Percentiles rank a stretch among this genome's conserved stretches.
Evolutionary conservation across 1,140 invertebrate genomes (phyloP).

Genomic region (Cephus cinctus): DNA sequence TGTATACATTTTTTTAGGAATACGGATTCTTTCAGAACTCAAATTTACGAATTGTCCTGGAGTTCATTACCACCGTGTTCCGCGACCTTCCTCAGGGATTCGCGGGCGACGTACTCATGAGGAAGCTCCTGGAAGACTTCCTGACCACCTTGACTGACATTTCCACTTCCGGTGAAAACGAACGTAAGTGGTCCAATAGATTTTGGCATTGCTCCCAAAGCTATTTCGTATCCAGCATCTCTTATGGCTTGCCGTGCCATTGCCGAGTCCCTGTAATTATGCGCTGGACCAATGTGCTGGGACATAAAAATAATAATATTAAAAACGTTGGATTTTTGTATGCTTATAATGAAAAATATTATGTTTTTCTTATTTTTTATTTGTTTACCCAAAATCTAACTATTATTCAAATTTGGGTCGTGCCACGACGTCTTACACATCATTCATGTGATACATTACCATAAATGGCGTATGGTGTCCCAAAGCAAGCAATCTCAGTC

Average conservation of each 20-base stretch:
- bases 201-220: constrained; percentile 95
- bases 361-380: too few species aligned
- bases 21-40: too few species aligned
- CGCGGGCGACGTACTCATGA: constrained; percentile 94
- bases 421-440: too few species aligned
- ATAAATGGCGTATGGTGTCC: constrained; percentile 99
- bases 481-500: constrained; percentile 87
- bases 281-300: constrained; percentile 96
- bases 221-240: constrained; percentile 97
- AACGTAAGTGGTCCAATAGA: constrained; percentile 97
- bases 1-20: background rate
- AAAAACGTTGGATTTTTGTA: too few species aligned
- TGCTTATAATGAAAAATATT: too few species aligned
- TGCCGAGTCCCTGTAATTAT: constrained; percentile 96
- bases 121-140: constrained; percentile 97
- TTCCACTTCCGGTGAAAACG: constrained; percentile 94
- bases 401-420: too few species aligned
- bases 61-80: constrained; percentile 88
- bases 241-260: constrained; percentile 96
- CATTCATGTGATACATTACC: too few species aligned
- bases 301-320: too few species aligned
- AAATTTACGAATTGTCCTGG: background rate
- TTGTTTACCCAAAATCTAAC: too few species aligned
- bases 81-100: constrained; percentile 92
- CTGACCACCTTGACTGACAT: constrained; percentile 88